Evolutionary conservation across 1,140 invertebrate genomes (phyloP).

Genomic region (Aphaenogaster ashmeadi): DNA sequence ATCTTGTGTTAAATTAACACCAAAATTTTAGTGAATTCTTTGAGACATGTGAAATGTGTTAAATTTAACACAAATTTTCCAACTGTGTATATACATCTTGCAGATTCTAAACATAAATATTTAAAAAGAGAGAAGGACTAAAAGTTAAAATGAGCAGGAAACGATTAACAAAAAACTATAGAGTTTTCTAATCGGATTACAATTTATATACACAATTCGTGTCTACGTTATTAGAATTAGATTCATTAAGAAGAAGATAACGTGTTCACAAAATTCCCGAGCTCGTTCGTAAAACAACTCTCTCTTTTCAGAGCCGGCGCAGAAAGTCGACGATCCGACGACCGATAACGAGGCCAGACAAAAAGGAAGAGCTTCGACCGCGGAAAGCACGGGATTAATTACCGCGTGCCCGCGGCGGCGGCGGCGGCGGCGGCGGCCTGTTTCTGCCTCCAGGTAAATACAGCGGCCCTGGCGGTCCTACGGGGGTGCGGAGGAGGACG

Average conservation of each 20-base stretch:
- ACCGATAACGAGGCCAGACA: constrained; percentile 54
- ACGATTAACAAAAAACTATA: background rate
- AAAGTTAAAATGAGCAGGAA: background rate
- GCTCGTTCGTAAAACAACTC: constrained; percentile 7
- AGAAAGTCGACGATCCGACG: constrained; percentile 35
- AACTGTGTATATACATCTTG: background rate
- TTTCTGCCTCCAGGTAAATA: constrained; percentile 58
- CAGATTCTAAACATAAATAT: background rate
- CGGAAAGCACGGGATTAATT: constrained; percentile 60
- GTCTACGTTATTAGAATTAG: background rate
- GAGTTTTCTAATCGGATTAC: background rate
- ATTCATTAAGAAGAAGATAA: background rate
- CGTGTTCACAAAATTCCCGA: background rate
- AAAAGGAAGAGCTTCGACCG: constrained; percentile 48
- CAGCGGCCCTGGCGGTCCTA: constrained; percentile 45
- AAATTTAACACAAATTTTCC: no score
- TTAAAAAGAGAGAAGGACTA: background rate
- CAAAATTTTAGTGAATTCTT: no score
- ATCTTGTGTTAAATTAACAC: no score
- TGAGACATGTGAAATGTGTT: no score
- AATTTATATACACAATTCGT: constrained; percentile 26
- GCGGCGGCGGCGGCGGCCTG: constrained; percentile 30
- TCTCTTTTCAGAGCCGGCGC: constrained; percentile 15
- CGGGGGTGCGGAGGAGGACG: background rate
- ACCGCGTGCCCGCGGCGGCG: constrained; percentile 44